Base-by-base conservation (phyloP, 2,113 vertebrate genomes). In the Leptocoma aspasia region DNA sequence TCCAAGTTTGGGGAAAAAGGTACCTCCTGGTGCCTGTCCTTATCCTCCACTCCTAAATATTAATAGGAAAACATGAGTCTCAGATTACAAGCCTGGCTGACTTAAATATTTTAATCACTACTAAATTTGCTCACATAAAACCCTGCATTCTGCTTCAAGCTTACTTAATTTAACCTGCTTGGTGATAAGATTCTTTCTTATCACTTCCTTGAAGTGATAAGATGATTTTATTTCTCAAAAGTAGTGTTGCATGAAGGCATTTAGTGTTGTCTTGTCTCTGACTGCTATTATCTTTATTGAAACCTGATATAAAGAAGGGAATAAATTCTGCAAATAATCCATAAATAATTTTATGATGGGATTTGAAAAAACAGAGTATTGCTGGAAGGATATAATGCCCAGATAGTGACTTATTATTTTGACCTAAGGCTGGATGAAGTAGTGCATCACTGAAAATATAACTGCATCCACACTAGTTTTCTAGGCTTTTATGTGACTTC, bases 371-470 rank as follows among this genome's bases (percentile, higher is more conserved):
- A 31, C 13, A 83, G 49, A 30, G 4, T 65, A 81, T 70, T 56
- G n/a, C 59, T 75, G 47, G 64, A 94, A 90, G 37, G 11, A 80
- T 54, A 76, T 57, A 75, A 85, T 54, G 33, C 39, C 33, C 54
- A 87, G 78, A 85, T 60, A 94, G 89, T 61, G 65, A 94, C n/a
- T 83, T 87, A 19, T 18, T 78, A 86, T 85, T 89, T 91, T 85
- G 56, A 91, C 44, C 28, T 73, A 83, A 82, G 47, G 44, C 64
- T 81, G 75, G 50, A 88, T 64, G 75, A 95, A 90, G 63, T 71
- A 82, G 95, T 49, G 41, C 76, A 68, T n/a, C 72, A 82, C 64
- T 64, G 60, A 91, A 96, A 93, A 92, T 44, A 26, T 23, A 85
- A 60, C 60, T 90, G 31, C 71, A 86, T 21, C 16, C 52, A 68